Conservation (phyloP, 2,797 vertebrate species). For the Podargus strigoides region DNA sequence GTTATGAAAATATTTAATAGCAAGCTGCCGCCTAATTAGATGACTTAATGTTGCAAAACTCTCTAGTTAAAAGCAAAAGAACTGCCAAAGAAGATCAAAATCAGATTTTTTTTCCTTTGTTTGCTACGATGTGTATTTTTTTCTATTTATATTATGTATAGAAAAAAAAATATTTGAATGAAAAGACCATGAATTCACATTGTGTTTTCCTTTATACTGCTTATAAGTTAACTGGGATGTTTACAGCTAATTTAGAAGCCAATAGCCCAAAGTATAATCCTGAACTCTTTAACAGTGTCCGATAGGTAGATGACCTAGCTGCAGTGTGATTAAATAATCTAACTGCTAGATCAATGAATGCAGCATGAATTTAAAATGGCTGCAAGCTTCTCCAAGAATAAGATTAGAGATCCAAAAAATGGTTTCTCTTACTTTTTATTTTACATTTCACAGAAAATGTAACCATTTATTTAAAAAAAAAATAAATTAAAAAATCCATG, state of each 20-base stretch:
- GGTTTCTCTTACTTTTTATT: neutral
- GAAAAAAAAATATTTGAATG: neutral
- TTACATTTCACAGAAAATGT: neutral
- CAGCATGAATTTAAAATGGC: slow-evolving; percentile 54
- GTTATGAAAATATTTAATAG: slow-evolving; percentile 28
- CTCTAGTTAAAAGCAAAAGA: slow-evolving; percentile 3
- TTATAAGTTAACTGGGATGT: neutral
- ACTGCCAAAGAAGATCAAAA: neutral
- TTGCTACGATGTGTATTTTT: neutral
- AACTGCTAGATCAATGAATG: slow-evolving; percentile 35
- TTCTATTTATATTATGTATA: neutral
- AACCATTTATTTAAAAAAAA: neutral
- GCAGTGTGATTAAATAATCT: slow-evolving; percentile 39
- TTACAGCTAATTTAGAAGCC: neutral
- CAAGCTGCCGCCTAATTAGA: slow-evolving; percentile 36
- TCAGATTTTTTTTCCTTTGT: neutral
- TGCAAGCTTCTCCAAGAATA: slow-evolving; percentile 23
- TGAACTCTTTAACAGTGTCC: neutral
- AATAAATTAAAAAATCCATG: accelerated
- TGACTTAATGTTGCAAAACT: slow-evolving; percentile 43
- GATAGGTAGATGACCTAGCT: neutral
- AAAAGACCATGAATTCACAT: neutral
- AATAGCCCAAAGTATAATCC: neutral
- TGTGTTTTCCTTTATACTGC: neutral
- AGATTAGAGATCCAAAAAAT: slow-evolving; percentile 2